Evolutionary conservation across 2,113 vertebrate species (phyloP), one percentile per base, ranked within the genome.

Genomic region (Malurus elegans): DNA sequence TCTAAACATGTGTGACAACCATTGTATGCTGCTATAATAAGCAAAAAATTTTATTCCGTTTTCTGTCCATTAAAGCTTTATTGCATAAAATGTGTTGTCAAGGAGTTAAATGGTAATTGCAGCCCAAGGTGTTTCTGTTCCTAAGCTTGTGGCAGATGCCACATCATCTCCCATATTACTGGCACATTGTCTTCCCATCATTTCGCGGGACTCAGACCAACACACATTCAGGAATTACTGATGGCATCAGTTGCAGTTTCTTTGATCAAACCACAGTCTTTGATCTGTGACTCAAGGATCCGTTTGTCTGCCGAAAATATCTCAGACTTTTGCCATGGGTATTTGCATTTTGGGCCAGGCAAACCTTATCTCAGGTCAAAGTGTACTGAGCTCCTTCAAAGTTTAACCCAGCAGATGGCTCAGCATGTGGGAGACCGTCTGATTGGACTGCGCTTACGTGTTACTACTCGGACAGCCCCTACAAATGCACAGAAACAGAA

Each of bases 131-230:
- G 26, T 51, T 90, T 42, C 40, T 69, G 10, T 76, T 76, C 14
- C 29, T 50, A 60, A n/a, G 8, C 18, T 78, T 80, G 26, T 69
- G 36, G 28, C n/a, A 69, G 54, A 76, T 86, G 40, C 36, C 45
- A 20, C 0, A 0, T 67, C 1, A 0, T 90, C 45, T 80, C 40
- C 45, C 9, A 0, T 56, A 38, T 60, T 29, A 18, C 31, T 5
- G 3, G 17, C 2, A 8, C 31, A 51, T 62, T 62, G 25, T 76
- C 78, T 72, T 88, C 42, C 62, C 7, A 3, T 47, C 10, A 5
- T 75, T 91, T 76, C 73, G 26, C 25, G 56, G 40, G 50, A 76
- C 53, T 17, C n/a, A 79, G 76, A 42, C 25, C 23, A n/a, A 5
- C 32, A 24, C 14, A 50, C 18, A 31, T 84, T 76, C 23, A 78